Evolutionary conservation across 2,797 vertebrate genomes (phyloP).

Genomic region (Oreochromis mossambicus): DNA sequence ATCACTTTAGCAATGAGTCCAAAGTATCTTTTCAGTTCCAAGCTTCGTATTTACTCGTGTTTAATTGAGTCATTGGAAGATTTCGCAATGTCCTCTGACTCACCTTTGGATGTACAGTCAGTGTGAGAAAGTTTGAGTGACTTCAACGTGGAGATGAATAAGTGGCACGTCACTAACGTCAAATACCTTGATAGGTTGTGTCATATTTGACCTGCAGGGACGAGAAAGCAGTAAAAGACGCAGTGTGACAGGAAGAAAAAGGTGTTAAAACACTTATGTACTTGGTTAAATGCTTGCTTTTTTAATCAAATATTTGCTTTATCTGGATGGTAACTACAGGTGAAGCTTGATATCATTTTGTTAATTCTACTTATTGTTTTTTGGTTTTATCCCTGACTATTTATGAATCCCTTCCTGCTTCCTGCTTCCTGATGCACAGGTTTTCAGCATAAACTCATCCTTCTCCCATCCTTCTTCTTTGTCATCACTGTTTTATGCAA

Average conservation of each 20-base stretch:
- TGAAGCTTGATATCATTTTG: not conserved
- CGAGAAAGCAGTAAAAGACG: not conserved
- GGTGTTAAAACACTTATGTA: fast-evolving
- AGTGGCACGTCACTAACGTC: constrained; percentile 1
- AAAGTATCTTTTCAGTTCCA: not conserved
- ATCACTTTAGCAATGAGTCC: not conserved
- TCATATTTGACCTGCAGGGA: not conserved
- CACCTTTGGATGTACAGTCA: constrained; percentile 11
- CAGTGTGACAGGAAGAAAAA: not conserved
- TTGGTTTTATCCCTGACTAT: not conserved
- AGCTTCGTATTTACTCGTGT: not conserved
- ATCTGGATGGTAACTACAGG: not conserved
- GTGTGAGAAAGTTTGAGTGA: constrained; percentile 8
- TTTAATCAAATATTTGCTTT: not conserved
- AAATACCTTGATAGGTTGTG: not conserved
- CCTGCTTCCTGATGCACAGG: not conserved
- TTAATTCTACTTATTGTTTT: fast-evolving
- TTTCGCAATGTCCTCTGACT: constrained; percentile 37
- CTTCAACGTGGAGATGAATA: constrained; percentile 25
- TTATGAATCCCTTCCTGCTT: not conserved
- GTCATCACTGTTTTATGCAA: not conserved
- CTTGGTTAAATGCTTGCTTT: not conserved
- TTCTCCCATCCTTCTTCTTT: not conserved
- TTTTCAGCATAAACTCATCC: not conserved
- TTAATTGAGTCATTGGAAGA: not conserved